phyloP scores from a whole-genome alignment of 2,113 vertebrate species.

The Heteronetta atricapilla region DNA sequence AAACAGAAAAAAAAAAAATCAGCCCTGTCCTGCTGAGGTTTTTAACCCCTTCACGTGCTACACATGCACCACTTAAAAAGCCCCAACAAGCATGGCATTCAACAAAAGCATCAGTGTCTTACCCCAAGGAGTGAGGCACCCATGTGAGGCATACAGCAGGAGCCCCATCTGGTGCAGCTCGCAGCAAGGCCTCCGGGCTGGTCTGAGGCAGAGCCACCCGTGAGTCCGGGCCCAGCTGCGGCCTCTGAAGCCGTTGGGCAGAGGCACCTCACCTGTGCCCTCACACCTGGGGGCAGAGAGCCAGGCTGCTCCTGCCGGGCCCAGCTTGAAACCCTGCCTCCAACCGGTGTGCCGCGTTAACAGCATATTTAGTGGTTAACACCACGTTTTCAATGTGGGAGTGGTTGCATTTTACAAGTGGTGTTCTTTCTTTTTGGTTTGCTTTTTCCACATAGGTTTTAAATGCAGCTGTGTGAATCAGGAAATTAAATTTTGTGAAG shows the following conservation, averaged over 20 bases:
- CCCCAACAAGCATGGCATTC: accelerated
- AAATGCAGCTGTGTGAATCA: accelerated
- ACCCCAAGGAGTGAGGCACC: accelerated
- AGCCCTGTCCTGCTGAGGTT: accelerated
- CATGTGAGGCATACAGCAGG: accelerated
- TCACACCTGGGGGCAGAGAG: background rate
- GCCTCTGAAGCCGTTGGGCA: background rate
- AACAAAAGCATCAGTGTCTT: background rate
- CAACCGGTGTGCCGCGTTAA: no score
- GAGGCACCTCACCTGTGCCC: background rate
- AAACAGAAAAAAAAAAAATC: accelerated
- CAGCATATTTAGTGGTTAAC: accelerated
- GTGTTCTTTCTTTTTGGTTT: background rate
- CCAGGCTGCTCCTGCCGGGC: no score
- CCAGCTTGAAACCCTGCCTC: no score
- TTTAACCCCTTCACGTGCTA: accelerated
- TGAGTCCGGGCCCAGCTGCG: no score
- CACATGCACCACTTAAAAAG: accelerated
- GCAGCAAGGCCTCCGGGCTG: background rate
- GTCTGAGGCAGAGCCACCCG: no score
- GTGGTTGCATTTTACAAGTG: accelerated
- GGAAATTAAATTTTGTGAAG: background rate
- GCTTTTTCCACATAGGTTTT: accelerated
- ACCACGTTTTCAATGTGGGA: accelerated
- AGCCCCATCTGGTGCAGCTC: background rate